Percentiles rank a stretch among this genome's conserved stretches.
Conservation (phyloP, 1,140 invertebrate species). For the Bactericera cockerelli region DNA sequence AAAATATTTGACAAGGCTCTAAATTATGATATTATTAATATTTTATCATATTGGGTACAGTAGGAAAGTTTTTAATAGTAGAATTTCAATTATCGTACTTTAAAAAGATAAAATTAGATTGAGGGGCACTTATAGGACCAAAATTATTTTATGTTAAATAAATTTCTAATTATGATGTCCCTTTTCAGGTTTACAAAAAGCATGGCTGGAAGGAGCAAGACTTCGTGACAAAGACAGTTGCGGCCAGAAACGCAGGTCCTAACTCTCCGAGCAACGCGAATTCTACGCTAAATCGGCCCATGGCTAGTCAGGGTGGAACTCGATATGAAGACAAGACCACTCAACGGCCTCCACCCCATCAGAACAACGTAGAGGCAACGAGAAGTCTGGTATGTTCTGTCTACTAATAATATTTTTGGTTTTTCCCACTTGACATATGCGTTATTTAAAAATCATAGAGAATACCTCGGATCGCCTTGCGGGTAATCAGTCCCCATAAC, state of each 20-base stretch:
- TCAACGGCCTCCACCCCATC: constrained; percentile 41
- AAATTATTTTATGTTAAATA: no score
- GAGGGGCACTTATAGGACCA: no score
- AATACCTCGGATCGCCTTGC: no score
- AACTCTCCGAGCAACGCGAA: constrained; percentile 82
- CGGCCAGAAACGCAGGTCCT: constrained; percentile 48
- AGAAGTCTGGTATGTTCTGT: not conserved
- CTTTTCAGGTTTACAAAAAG: constrained; percentile 92
- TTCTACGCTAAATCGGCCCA: constrained; percentile 83
- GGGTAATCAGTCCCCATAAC: no score
- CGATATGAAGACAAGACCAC: constrained; percentile 84
- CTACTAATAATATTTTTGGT: not conserved
- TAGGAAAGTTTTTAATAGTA: no score
- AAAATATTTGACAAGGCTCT: no score
- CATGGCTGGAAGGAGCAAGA: constrained; percentile 91
- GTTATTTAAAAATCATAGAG: not conserved
- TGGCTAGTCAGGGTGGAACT: constrained; percentile 85
- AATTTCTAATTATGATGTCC: no score
- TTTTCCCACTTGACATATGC: not conserved
- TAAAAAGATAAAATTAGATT: no score
- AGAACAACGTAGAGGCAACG: constrained; percentile 11
- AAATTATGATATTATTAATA: no score
- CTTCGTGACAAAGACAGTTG: constrained; percentile 62
- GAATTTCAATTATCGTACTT: no score
- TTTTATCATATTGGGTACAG: no score